Evolutionary conservation across 2,113 vertebrate species (phyloP).

Genomic region (Nerophis ophidion): DNA sequence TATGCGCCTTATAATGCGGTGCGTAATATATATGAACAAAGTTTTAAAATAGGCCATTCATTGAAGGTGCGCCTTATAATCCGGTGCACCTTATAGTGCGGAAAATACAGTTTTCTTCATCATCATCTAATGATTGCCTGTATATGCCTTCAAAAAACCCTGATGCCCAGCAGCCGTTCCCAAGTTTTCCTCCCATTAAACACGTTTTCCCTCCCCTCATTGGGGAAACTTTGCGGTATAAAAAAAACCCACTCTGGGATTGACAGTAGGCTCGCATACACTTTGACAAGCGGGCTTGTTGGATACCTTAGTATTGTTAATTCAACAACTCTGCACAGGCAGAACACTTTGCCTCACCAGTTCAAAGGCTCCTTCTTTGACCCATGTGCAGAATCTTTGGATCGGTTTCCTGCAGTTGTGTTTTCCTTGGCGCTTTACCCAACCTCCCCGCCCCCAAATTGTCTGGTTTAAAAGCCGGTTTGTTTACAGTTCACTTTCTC

Average conservation of each 20-base stretch:
- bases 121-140: neutral
- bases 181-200: constrained; percentile 21
- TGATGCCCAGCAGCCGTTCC: constrained; percentile 41
- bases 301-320: constrained; percentile 72
- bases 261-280: constrained; percentile 64
- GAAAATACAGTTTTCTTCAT: too few species aligned
- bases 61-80: too few species aligned
- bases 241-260: constrained; percentile 46
- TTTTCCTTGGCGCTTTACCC: constrained; percentile 72
- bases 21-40: too few species aligned
- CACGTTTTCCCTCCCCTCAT: constrained; percentile 38
- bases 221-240: constrained; percentile 58
- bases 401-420: constrained; percentile 71
- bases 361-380: constrained; percentile 70
- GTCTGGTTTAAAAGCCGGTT: constrained; percentile 76
- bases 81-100: too few species aligned
- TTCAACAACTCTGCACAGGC: constrained; percentile 66
- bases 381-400: constrained; percentile 76
- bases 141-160: constrained; percentile 19
- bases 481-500: constrained; percentile 72
- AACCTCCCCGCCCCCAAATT: constrained; percentile 59
- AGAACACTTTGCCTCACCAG: constrained; percentile 46
- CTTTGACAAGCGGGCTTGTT: constrained; percentile 66
- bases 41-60: too few species aligned
- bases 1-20: too few species aligned